Evolutionary conservation across 1,140 invertebrate species (phyloP).

Genomic region (Temnothorax curvispinosus): DNA sequence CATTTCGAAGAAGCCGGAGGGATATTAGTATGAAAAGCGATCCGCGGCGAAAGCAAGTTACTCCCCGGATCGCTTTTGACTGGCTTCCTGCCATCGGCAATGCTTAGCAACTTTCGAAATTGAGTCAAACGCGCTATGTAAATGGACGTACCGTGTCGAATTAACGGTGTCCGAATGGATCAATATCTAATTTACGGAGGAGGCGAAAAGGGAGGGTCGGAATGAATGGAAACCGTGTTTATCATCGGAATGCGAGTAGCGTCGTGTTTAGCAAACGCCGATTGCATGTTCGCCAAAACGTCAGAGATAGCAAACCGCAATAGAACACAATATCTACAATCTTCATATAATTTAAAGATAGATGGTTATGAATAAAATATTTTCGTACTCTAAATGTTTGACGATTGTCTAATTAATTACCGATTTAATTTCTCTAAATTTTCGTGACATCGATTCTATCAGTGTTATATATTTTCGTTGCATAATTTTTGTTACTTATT

Average conservation of each 20-base stretch:
- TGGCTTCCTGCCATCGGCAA: constrained; percentile 15
- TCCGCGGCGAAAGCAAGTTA: constrained; percentile 2
- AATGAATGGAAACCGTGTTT: constrained; percentile 37
- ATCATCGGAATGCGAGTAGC: constrained; percentile 15
- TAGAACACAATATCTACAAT: neutral
- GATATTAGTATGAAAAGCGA: constrained; percentile 40
- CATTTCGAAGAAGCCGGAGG: constrained; percentile 38
- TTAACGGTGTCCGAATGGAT: constrained; percentile 45
- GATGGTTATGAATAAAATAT: neutral
- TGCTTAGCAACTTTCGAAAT: constrained; percentile 50
- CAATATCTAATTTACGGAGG: constrained; percentile 51
- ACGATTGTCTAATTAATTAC: neutral
- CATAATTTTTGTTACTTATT: neutral
- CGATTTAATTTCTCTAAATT: neutral
- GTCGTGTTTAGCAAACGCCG: neutral
- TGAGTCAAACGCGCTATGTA: constrained; percentile 28
- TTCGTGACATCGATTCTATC: neutral
- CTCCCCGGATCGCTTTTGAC: constrained; percentile 34
- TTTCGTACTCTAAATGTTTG: neutral
- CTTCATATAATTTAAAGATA: neutral
- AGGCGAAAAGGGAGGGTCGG: neutral
- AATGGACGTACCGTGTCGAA: constrained; percentile 51
- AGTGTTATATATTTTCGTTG: neutral
- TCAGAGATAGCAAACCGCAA: neutral
- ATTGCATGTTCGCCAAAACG: constrained; percentile 6